These are phyloP conservation scores for Caenorhabditis zanzibari DNA, from an alignment of 2,888 invertebrate genomes.

Conservation along the genomic window DNA sequence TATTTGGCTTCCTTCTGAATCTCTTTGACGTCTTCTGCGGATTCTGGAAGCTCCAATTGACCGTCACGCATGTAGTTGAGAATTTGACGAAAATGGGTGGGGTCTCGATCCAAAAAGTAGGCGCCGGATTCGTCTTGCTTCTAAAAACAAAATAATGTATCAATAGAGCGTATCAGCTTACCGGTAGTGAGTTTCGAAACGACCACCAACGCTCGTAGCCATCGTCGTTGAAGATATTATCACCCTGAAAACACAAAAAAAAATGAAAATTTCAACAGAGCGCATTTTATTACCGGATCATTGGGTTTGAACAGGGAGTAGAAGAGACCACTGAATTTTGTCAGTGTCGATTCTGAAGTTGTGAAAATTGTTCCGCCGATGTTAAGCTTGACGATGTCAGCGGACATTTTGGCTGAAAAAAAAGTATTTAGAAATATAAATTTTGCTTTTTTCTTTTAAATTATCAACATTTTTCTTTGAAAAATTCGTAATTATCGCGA, in stretches of 20 bases:
- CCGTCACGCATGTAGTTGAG: slow-evolving; percentile 96
- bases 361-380: slow-evolving; percentile 4
- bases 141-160: background rate
- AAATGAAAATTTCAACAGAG: background rate
- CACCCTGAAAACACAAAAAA: no score
- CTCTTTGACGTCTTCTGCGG: slow-evolving; percentile 91
- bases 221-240: no score
- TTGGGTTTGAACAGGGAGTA: background rate
- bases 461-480: no score
- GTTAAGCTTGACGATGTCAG: background rate
- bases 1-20: slow-evolving; percentile 84
- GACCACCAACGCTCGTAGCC: no score
- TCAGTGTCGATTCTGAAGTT: slow-evolving; percentile 12
- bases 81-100: slow-evolving; percentile 96
- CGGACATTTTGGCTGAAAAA: background rate
- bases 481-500: no score
- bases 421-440: no score
- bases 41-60: slow-evolving; percentile 83
- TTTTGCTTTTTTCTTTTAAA: no score
- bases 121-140: slow-evolving; percentile 85
- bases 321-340: slow-evolving; percentile 16
- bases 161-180: no score
- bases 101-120: slow-evolving; percentile 97
- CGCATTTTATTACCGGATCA: background rate
- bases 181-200: no score